Base-by-base conservation (phyloP, 2,888 invertebrate species). In the Portevinia maculata region DNA sequence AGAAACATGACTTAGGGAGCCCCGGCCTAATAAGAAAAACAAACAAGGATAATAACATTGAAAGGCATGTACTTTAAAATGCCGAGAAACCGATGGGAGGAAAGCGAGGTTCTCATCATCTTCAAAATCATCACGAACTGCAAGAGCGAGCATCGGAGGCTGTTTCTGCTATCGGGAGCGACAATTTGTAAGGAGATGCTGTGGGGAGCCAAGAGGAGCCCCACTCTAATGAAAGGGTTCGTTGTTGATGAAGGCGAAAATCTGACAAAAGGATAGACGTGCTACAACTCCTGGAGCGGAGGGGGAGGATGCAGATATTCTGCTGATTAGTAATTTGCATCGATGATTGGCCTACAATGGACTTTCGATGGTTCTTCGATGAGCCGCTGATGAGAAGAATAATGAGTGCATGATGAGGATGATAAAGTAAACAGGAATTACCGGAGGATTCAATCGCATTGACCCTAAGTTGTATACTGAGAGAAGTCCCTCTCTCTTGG, bases 241-340 rank as follows among this genome's bases (percentile, higher is more conserved):
- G 19, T 19, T 19, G 44, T 41, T 39, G 24, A 37, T 53, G 60
- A 21, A 50, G 60, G 37, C 55, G 53, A 39, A 53, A 46, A 53
- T 39, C 34, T 28, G 53, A 53, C 52, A 46, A 52, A 67, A 30
- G 59, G 37, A 57, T 21, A 15, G 21, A 57, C 64, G 65, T 74
- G 53, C 46, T 15, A 64, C 39, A 41, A 57, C 39, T 53, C 11
- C 48, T 50, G 57, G 21, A 60, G 48, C 32, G 64, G 32, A 24
- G 21, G 19, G 64, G 30, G 46, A 17, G 41, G 30, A 44, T 21
- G 17, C 7, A 39, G 24, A 65, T 28, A 8, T 73, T 81, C 75
- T 75, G 81, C 75, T 75, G 81, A 75, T 81, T 75, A 65, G 81
- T 71, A 81, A 81, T 81, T 81, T 81, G 81, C 81, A 81, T 81